Base-by-base conservation (phyloP, 2,888 invertebrate species). In the Panzeria rudis region DNA sequence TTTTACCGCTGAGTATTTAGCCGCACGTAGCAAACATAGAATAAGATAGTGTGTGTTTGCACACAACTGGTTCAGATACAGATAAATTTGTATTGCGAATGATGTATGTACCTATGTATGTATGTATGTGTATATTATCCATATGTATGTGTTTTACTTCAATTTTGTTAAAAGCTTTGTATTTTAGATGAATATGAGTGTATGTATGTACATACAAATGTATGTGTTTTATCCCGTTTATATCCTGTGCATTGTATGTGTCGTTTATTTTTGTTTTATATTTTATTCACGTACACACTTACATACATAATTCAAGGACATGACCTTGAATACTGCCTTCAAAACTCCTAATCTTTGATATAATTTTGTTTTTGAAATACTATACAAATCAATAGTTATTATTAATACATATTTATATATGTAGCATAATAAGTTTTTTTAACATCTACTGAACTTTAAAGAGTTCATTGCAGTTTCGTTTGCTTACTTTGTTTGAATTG, bases 261-360 rank as follows among this genome's bases (percentile, higher is more conserved):
- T 15, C 44, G 25, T 50, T 66, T 66, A 13, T 47, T 66, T 47
- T n/a, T 25, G 9, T 35, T 47, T 44, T 54, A 66, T 54, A 66
- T 56, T 38, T 50, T 38, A 52, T 62, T 59, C 62, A 41, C 11
- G 23, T 62, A 50, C 20, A 20, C 13, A 62, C n/a, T 44, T 44
- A 56, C 1, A 5, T 62, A 61, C 3, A 25, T 76, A 29, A 69
- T 83, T 82, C 86, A 87, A 87, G 86, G 86, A 79, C 86, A 84
- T 73, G 84, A 82, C 86, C 86, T 87, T 87, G 84, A 77, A 76
- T 50, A 56, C 25, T 44, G 56, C 25, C 50, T 76, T 56, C n/a
- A 69, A 75, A 9, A 59, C 62, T 47, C 59, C 29, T 64, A 79
- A 38, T 72, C 59, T 72, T 50, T 72, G 15, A 38, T 59, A 54